These are phyloP conservation scores for Liparis tanakae DNA, from an alignment of 2,797 vertebrate genomes.

Conservation along the genomic window DNA sequence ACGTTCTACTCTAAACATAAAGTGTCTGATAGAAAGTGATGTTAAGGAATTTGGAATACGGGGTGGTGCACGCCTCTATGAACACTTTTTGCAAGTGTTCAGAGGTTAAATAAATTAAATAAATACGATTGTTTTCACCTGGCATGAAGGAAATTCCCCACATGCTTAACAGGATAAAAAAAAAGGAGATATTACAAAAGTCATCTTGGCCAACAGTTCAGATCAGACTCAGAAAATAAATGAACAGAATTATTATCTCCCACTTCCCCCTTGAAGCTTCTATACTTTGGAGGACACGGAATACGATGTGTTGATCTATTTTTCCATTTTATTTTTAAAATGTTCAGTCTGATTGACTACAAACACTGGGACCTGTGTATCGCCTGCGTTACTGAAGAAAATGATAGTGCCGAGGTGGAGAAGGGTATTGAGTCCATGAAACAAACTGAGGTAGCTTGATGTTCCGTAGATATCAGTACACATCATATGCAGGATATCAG, in stretches of 20 bases:
- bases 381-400: not conserved
- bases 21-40: not conserved
- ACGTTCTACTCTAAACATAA: not conserved
- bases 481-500: not conserved
- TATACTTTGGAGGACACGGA: not conserved
- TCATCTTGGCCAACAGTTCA: not conserved
- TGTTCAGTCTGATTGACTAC: not conserved
- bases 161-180: not conserved
- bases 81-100: no score
- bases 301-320: not conserved
- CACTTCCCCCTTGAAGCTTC: not conserved
- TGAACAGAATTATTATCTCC: not conserved
- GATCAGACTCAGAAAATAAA: not conserved
- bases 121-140: no score
- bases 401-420: not conserved
- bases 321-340: not conserved
- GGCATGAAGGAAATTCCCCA: not conserved
- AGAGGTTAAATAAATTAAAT: no score
- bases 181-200: not conserved
- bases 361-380: not conserved
- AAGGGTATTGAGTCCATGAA: constrained; percentile 34
- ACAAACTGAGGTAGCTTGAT: constrained; percentile 64
- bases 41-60: not conserved
- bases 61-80: no score
- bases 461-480: constrained; percentile 17